A percentile compares a stretch with the other conserved stretches of the same genome.
These are phyloP conservation scores for Gulo gulo DNA, from an alignment of 2,113 vertebrate species.

Conservation along the genomic window DNA sequence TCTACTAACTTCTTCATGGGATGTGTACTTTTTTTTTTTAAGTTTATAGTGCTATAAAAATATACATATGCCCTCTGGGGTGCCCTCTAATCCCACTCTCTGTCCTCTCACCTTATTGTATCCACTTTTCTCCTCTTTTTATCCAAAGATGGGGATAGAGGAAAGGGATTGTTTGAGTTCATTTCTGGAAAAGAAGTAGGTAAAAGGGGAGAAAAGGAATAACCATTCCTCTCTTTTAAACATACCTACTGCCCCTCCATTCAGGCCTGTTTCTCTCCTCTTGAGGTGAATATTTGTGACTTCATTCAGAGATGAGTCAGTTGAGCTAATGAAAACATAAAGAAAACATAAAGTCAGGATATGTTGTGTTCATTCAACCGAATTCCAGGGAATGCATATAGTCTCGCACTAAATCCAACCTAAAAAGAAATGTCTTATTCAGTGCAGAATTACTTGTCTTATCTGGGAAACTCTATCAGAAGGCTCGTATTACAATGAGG, in stretches of 20 bases:
- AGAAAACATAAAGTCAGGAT: neutral
- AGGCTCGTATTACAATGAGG: neutral
- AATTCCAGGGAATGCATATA: neutral
- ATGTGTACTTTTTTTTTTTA: neutral
- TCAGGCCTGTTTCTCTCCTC: neutral
- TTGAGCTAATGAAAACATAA: neutral
- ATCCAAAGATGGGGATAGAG: neutral
- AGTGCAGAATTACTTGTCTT: neutral
- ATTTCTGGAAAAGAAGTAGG: neutral
- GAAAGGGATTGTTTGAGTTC: neutral
- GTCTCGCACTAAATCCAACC: neutral
- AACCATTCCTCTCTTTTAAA: neutral
- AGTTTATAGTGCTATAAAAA: neutral
- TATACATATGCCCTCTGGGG: neutral
- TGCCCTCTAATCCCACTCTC: neutral
- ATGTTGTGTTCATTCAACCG: neutral
- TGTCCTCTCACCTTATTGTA: neutral
- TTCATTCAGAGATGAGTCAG: neutral
- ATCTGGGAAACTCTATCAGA: neutral
- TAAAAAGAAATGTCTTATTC: neutral
- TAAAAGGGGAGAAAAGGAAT: neutral
- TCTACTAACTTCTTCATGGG: neutral
- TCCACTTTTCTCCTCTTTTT: neutral
- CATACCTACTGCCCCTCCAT: neutral
- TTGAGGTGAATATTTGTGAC: neutral